A percentile compares a stretch with the other conserved stretches of the same genome.
These are phyloP conservation scores for Limnodromus scolopaceus DNA, from an alignment of 2,797 vertebrate species.

Conservation along the genomic window DNA sequence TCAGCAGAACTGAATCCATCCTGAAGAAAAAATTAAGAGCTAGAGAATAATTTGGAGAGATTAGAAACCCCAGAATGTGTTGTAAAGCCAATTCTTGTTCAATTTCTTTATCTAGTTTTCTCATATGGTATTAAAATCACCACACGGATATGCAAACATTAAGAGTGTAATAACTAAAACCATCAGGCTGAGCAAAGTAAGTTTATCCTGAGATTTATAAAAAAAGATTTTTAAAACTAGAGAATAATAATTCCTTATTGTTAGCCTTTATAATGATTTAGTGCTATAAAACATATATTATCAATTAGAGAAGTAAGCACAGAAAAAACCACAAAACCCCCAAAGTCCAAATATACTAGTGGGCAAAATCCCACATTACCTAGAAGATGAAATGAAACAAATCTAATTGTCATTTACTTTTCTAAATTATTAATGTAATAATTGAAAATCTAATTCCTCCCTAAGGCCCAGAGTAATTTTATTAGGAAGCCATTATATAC, in stretches of 20 bases:
- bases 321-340: background rate
- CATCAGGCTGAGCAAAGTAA: background rate
- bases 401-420: constrained; percentile 29
- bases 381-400: constrained; percentile 17
- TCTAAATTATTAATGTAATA: constrained; percentile 9
- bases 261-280: background rate
- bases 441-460: constrained; percentile 17
- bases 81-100: background rate
- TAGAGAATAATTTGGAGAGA: background rate
- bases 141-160: background rate
- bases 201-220: background rate
- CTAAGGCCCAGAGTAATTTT: background rate
- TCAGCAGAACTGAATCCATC: background rate
- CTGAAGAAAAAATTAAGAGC: background rate
- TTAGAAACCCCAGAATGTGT: background rate
- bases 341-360: background rate
- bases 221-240: background rate
- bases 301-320: background rate
- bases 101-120: background rate
- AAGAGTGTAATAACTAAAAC: background rate
- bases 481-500: background rate
- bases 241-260: background rate
- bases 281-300: background rate
- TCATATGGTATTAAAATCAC: background rate
- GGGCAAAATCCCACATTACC: background rate